Conservation (phyloP, 2,888 invertebrate genomes). For the Mythimna loreyi region DNA sequence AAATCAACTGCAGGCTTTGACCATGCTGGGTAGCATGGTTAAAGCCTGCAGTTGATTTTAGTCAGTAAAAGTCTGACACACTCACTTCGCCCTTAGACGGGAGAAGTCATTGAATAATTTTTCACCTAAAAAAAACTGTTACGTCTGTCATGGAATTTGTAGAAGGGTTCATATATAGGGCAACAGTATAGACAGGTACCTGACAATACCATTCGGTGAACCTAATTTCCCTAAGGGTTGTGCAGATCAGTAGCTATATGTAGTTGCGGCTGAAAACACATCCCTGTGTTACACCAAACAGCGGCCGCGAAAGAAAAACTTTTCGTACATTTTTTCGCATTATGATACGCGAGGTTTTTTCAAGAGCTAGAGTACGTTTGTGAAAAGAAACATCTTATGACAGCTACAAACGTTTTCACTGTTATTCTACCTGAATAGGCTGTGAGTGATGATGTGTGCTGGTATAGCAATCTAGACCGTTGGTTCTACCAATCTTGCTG, state of each 20-base stretch:
- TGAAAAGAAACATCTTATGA: neutral
- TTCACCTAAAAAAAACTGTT: too few relatives aligned
- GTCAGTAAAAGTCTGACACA: too few relatives aligned
- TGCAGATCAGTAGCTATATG: conserved; percentile 5
- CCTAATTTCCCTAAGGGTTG: conserved; percentile 40
- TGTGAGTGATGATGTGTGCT: neutral
- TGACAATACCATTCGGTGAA: conserved; percentile 9
- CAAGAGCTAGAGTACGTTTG: neutral
- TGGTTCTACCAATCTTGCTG: too few relatives aligned
- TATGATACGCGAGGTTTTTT: neutral
- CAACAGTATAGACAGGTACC: neutral
- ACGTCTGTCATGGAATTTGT: neutral
- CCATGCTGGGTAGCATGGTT: neutral
- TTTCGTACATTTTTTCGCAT: neutral
- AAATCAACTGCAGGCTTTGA: too few relatives aligned
- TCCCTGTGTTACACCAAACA: neutral
- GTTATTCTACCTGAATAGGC: neutral
- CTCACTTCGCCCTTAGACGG: too few relatives aligned
- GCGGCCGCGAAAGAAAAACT: neutral
- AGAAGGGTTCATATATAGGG: neutral
- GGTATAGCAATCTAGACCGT: neutral
- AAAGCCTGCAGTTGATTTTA: too few relatives aligned
- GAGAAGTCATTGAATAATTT: too few relatives aligned
- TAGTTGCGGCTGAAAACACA: neutral
- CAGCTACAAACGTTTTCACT: neutral